Percentiles rank a stretch among this genome's conserved stretches.
Conservation (phyloP, 1,140 invertebrate genomes). For the Aporrectodea caliginosa region DNA sequence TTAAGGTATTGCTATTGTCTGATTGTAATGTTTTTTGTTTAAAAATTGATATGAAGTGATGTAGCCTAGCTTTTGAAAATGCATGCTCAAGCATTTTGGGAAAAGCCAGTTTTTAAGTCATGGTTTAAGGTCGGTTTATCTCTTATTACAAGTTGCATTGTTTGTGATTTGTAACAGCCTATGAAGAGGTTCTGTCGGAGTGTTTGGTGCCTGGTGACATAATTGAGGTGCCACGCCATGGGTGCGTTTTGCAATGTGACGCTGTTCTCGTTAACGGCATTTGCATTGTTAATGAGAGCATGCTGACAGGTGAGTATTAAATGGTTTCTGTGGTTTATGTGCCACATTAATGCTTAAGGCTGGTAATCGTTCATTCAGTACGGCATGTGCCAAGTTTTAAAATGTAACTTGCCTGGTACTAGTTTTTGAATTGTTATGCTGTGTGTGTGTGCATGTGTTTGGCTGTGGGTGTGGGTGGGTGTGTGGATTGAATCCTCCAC, state of each 20-base stretch:
- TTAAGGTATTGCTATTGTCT: not conserved
- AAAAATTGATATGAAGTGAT: not conserved
- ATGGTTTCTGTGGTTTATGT: no score
- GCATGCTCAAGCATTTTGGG: not conserved
- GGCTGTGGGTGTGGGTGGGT: no score
- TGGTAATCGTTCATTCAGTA: no score
- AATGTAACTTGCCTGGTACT: no score
- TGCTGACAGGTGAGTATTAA: slow-evolving; percentile 45
- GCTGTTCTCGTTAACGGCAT: slow-evolving; percentile 46
- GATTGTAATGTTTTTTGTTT: not conserved
- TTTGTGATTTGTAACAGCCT: not conserved
- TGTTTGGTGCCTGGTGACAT: slow-evolving; percentile 75
- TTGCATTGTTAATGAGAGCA: slow-evolving; percentile 49
- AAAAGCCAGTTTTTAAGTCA: no score
- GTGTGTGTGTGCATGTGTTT: no score
- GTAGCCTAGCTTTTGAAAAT: not conserved
- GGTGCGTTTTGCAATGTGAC: slow-evolving; percentile 70
- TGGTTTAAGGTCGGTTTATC: no score
- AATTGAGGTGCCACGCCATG: slow-evolving; percentile 72
- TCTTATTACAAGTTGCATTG: not conserved
- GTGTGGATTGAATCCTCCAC: no score
- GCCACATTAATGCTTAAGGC: no score
- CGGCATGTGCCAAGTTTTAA: no score
- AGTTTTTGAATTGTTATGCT: no score
- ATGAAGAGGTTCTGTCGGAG: not conserved